Evolutionary conservation across 2,113 vertebrate species (phyloP).

Genomic region (Gavialis gangeticus): DNA sequence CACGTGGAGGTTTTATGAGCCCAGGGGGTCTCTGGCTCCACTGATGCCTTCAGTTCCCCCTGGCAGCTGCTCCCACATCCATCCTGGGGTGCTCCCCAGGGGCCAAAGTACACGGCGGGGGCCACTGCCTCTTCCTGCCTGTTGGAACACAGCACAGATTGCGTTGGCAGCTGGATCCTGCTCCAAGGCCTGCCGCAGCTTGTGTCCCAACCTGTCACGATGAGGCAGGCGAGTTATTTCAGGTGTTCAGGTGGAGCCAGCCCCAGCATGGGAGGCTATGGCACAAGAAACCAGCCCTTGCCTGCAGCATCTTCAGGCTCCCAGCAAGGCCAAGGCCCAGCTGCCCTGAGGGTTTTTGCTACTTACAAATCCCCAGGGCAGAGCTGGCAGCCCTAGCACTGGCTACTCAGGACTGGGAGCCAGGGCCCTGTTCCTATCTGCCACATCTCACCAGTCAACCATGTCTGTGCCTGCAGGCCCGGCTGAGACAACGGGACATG

Average conservation of each 20-base stretch:
- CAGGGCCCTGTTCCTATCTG: too few species aligned
- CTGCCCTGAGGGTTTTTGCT: not conserved
- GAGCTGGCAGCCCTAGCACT: not conserved
- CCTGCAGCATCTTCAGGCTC: not conserved
- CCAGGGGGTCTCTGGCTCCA: too few species aligned
- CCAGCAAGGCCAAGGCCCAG: not conserved
- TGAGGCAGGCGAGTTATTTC: not conserved
- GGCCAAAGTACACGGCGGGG: not conserved
- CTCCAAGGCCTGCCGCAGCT: not conserved
- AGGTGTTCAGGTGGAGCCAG: not conserved
- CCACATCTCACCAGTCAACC: too few species aligned
- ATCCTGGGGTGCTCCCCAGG: too few species aligned
- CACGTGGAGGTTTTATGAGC: too few species aligned
- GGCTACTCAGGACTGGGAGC: not conserved
- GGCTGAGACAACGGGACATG: not conserved
- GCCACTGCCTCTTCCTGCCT: not conserved
- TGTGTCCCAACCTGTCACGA: accelerated
- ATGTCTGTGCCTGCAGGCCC: not conserved
- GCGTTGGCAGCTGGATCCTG: not conserved
- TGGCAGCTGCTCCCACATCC: too few species aligned
- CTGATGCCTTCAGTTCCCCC: too few species aligned
- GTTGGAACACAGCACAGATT: too few species aligned
- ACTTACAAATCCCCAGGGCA: too few species aligned
- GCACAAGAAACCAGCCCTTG: too few species aligned
- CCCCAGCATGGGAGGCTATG: not conserved